Evolutionary conservation across 2,797 vertebrate species (phyloP), one percentile per base, ranked within the genome.

Genomic region (Anabacerthia variegaticeps): DNA sequence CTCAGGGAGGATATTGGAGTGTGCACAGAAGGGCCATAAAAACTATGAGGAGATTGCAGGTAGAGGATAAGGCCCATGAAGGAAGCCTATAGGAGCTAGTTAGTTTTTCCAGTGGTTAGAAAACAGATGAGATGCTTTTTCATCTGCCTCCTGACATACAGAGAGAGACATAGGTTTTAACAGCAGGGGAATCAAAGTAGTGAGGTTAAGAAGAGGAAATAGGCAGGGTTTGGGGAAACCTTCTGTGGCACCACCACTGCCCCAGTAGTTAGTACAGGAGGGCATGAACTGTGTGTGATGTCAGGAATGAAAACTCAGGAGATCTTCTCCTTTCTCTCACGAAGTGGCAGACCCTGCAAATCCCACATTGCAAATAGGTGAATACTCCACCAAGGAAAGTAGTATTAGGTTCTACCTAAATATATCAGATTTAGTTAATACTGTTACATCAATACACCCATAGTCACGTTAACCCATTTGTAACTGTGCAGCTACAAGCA

Each of bases 51-150:
- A 59, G 36, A 48, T 30, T 92, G 55, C 72, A 83, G 65, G 48
- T 68, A 55, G 56, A 72, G 34, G 49, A 20, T 41, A 43, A 79
- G n/a, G 32, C 55, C 16, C 6, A 5, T 20, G 48, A 65, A 77
- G 43, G 76, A 43, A 71, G n/a, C 62, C 27, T 55, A 24, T 65
- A 52, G 56, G 67, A 77, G 19, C 15, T 28, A 26, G 58, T 54
- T 85, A 11, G 26, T 76, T 58, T 91, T 89, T 63, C 43, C 43
- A 39, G 2, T 61, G 28, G 7, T 65, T 80, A 71, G 24, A 79
- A 41, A 39, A 37, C 15, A 77, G 69, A 22, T 0, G 0, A 77
- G 69, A 22, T 0, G 0, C 37, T 66, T 41, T 12, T 28, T 69
- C 12, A 41, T 85, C 79, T 85, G 15, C 27, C 58, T 71, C 1